Percentiles rank a stretch among this genome's conserved stretches.
These are phyloP conservation scores for Uloborus plumipes DNA, from an alignment of 2,888 invertebrate genomes.

Conservation along the genomic window DNA sequence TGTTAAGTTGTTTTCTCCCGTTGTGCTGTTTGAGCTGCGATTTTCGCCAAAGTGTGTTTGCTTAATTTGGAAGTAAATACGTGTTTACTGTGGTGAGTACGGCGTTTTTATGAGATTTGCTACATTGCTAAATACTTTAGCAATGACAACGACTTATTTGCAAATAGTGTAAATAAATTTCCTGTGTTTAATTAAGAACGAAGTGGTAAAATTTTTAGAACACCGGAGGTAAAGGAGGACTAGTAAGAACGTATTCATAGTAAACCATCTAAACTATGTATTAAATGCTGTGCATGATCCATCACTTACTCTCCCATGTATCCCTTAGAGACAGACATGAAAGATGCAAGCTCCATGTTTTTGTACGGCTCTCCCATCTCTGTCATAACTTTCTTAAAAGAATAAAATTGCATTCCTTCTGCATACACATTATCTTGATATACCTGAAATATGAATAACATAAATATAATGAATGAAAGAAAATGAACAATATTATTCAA, in stretches of 20 bases:
- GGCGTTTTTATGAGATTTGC: no score
- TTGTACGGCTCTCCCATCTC: constrained; percentile 91
- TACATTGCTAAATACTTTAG: no score
- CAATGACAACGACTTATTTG: no score
- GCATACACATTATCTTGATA: constrained; percentile 98
- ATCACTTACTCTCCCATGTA: constrained; percentile 75
- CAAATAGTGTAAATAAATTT: background rate
- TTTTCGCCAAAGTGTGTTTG: no score
- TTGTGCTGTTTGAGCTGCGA: no score
- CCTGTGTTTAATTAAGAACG: background rate
- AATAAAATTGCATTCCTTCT: constrained; percentile 86
- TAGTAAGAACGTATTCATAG: background rate
- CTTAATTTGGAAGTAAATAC: no score
- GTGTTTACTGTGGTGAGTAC: no score
- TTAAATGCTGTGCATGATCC: background rate
- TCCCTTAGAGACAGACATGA: constrained; percentile 96
- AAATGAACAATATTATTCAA: no score
- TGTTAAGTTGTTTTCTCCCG: no score
- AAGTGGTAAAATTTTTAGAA: no score
- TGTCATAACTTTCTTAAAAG: constrained; percentile 92
- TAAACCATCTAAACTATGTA: background rate
- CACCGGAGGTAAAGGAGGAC: no score
- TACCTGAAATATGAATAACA: constrained; percentile 72
- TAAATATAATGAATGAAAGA: background rate
- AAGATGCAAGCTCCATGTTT: constrained; percentile 89